Conservation (phyloP, 2,888 invertebrate genomes). For the Heterodera filipjevi region DNA sequence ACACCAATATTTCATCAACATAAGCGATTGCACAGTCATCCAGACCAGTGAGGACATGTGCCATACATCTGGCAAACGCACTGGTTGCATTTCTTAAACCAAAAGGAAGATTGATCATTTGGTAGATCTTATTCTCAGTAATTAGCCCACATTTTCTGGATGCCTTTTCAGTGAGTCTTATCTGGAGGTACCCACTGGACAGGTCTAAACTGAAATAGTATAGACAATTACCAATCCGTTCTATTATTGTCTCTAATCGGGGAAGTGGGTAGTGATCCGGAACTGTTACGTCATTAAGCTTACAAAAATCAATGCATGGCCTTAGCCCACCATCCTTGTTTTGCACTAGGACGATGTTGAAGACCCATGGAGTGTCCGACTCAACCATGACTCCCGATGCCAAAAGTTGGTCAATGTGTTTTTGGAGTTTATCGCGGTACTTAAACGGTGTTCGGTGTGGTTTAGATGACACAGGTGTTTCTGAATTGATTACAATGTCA, state of each 20-base stretch:
- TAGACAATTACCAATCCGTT: constrained; percentile 24
- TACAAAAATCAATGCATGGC: constrained; percentile 46
- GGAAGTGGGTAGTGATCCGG: constrained; percentile 41
- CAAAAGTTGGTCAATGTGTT: constrained; percentile 45
- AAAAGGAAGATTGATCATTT: constrained; percentile 37
- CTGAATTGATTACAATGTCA: constrained; percentile 44
- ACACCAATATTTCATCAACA: constrained; percentile 24
- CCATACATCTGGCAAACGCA: constrained; percentile 30
- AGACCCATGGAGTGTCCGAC: constrained; percentile 47
- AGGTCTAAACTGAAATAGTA: constrained; percentile 31
- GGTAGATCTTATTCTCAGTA: constrained; percentile 31
- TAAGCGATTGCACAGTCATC: constrained; percentile 34
- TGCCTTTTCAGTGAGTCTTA: constrained; percentile 16
- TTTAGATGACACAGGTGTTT: constrained; percentile 34
- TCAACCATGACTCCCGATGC: constrained; percentile 40
- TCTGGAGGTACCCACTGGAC: constrained; percentile 33
- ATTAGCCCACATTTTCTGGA: constrained; percentile 35
- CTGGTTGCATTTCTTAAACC: constrained; percentile 39
- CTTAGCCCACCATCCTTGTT: constrained; percentile 49
- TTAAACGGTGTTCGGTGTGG: constrained; percentile 42
- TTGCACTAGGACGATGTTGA: constrained; percentile 33
- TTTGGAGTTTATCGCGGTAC: constrained; percentile 42
- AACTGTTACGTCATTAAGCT: constrained; percentile 41
- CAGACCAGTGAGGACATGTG: constrained; percentile 29
- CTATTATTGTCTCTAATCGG: constrained; percentile 24